Conservation (phyloP, 1,140 invertebrate genomes). For the Cotesia chilonis region DNA sequence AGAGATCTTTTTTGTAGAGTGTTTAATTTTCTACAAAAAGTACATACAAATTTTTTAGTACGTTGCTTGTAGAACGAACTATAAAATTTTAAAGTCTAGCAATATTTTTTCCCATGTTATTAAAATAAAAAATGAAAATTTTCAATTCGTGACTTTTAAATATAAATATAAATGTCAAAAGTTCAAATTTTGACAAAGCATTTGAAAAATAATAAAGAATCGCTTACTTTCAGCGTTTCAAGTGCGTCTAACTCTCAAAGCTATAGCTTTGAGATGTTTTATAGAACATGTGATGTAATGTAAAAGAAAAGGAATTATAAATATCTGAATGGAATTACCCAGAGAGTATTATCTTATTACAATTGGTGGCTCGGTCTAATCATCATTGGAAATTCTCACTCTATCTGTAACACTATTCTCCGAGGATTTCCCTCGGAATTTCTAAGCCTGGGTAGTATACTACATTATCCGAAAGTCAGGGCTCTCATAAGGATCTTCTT, state of each 20-base stretch:
- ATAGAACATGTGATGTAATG: not conserved
- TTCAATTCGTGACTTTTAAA: not conserved
- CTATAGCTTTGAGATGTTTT: no score
- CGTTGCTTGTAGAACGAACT: no score
- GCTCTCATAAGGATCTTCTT: slow-evolving; percentile 18
- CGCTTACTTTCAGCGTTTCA: no score
- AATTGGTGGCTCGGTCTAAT: slow-evolving; percentile 10
- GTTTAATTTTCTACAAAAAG: no score
- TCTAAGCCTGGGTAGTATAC: slow-evolving; percentile 2
- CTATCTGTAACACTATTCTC: slow-evolving; percentile 20
- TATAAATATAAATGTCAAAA: no score
- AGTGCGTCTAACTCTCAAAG: not conserved
- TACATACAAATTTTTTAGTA: no score
- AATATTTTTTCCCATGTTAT: not conserved
- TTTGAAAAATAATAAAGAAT: no score
- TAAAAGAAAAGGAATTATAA: not conserved
- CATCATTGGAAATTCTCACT: slow-evolving; percentile 25
- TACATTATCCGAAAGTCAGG: slow-evolving; percentile 3
- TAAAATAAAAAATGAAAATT: not conserved
- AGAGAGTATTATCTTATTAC: slow-evolving; percentile 9
- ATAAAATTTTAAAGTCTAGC: not conserved
- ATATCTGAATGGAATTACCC: not conserved
- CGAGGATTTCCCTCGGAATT: slow-evolving; percentile 14
- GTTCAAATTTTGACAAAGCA: no score
- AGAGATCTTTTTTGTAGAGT: no score